Evolutionary conservation across 2,888 invertebrate species (phyloP).

Genomic region (Epirrhoe alternata): DNA sequence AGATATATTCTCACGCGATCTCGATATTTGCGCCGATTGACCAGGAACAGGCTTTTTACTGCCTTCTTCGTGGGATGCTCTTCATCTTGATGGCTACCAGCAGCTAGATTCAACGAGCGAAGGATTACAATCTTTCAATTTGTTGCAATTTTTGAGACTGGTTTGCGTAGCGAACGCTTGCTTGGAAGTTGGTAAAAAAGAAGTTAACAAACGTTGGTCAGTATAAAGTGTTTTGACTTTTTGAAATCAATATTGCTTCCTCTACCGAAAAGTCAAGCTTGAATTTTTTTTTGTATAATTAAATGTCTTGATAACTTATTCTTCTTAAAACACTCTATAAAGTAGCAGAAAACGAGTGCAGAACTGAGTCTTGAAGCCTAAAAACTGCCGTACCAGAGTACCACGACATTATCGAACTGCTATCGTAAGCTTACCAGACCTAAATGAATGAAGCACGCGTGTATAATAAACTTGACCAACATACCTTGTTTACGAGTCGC

Average conservation of each 20-base stretch:
- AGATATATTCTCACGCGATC: constrained; percentile 70
- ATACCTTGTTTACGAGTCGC: constrained; percentile 18
- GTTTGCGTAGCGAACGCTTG: neutral
- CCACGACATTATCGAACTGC: neutral
- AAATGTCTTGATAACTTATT: no score
- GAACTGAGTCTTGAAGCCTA: no score
- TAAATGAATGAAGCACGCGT: neutral
- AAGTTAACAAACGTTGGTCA: neutral
- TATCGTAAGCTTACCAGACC: neutral
- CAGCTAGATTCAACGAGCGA: constrained; percentile 24
- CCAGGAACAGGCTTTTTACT: constrained; percentile 38
- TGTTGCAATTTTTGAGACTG: constrained; percentile 23
- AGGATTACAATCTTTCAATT: constrained; percentile 28
- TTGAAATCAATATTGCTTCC: no score
- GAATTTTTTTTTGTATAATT: no score
- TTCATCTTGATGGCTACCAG: constrained; percentile 33
- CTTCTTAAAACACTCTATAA: no score
- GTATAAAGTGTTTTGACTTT: neutral
- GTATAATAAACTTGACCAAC: constrained; percentile 24
- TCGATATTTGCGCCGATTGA: constrained; percentile 50
- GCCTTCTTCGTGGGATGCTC: constrained; percentile 39
- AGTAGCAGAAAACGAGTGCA: no score
- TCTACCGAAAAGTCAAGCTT: no score
- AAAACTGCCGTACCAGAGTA: no score
- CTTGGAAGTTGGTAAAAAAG: neutral